These are phyloP conservation scores for Capreolus pygargus DNA, from an alignment of 2,113 vertebrate species.

Conservation along the genomic window DNA sequence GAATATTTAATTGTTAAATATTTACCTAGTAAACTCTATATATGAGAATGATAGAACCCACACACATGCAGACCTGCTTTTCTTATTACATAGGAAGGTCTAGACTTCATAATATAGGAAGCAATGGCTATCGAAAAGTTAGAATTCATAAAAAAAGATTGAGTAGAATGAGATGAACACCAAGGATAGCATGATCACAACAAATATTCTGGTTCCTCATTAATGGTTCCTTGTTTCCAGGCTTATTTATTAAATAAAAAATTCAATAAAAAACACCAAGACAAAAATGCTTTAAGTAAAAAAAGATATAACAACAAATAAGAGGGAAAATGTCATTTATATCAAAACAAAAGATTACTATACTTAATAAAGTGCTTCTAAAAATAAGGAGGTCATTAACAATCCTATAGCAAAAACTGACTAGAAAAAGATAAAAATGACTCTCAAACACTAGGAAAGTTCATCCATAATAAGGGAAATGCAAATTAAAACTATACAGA, in stretches of 20 bases:
- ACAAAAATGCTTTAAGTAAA: not conserved
- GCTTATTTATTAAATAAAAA: not conserved
- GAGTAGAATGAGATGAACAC: not conserved
- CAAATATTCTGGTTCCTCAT: not conserved
- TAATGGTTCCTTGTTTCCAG: not conserved
- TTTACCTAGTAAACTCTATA: not conserved
- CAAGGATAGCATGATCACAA: not conserved
- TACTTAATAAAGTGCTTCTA: not conserved
- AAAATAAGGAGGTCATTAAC: slow-evolving; percentile 5
- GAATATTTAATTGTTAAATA: not conserved
- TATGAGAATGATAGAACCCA: not conserved
- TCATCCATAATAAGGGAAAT: not conserved
- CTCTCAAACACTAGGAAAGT: not conserved
- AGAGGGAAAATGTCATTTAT: not conserved
- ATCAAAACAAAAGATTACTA: not conserved
- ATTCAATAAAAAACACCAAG: not conserved
- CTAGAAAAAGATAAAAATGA: not conserved
- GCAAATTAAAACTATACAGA: not conserved
- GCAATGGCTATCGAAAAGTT: not conserved
- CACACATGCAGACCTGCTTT: not conserved
- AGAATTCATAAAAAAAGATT: not conserved
- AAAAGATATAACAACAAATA: not conserved
- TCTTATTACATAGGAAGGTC: not conserved
- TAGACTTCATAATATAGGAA: not conserved
- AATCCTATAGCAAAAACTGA: not conserved